phyloP scores from a whole-genome alignment of 2,888 invertebrate species.

The Amphipyra berbera region DNA sequence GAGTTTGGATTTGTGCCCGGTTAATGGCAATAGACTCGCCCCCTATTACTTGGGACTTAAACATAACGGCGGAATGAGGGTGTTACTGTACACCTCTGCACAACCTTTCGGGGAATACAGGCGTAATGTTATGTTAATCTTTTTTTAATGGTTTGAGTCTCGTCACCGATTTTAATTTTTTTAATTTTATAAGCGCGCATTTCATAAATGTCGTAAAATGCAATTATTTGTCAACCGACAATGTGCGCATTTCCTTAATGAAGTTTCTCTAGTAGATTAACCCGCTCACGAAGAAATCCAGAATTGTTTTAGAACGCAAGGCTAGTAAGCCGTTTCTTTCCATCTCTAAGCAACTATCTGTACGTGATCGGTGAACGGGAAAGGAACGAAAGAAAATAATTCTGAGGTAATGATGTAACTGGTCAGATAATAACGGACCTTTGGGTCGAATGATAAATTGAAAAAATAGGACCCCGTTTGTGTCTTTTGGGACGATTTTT shows the following conservation, averaged over 20 bases:
- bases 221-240: not conserved
- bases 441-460: conserved; percentile 56
- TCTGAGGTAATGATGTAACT: conserved; percentile 60
- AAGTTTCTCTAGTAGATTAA: conserved; percentile 18
- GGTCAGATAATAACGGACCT: conserved; percentile 53
- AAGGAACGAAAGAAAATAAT: conserved; percentile 49
- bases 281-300: conserved; percentile 16
- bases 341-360: conserved; percentile 41
- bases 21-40: too few relatives aligned
- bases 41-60: too few relatives aligned
- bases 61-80: too few relatives aligned
- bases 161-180: too few relatives aligned
- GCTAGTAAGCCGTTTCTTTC: conserved; percentile 17
- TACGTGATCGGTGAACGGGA: conserved; percentile 49
- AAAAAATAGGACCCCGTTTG: conserved; percentile 44
- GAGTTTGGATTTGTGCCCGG: too few relatives aligned
- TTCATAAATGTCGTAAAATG: too few relatives aligned
- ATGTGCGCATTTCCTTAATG: not conserved
- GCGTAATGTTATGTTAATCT: too few relatives aligned
- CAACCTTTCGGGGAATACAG: too few relatives aligned
- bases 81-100: too few relatives aligned
- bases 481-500: conserved; percentile 35
- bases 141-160: too few relatives aligned
- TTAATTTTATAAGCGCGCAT: too few relatives aligned
- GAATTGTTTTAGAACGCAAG: conserved; percentile 45